A percentile compares a stretch with the other conserved stretches of the same genome.
phyloP scores from a whole-genome alignment of 2,797 vertebrate species.

The Peromyscus melanophrys region DNA sequence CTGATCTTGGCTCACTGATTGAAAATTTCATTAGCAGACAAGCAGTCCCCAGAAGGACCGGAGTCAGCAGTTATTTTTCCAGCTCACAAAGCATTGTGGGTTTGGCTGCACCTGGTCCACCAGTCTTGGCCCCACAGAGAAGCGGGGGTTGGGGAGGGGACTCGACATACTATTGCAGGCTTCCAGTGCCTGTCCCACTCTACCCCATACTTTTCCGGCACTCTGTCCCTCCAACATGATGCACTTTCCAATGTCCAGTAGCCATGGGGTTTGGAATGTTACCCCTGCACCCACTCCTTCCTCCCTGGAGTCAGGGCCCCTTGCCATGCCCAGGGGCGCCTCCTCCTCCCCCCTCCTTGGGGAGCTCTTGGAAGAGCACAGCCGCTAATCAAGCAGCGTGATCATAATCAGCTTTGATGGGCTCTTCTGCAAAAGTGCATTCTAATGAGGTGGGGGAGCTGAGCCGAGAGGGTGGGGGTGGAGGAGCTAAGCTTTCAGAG shows the following conservation, averaged over 20 bases:
- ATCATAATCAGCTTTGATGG: slow-evolving; percentile 87
- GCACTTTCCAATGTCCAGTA: background rate
- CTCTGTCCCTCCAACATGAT: background rate
- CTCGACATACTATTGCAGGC: background rate
- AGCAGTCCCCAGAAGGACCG: slow-evolving; percentile 61
- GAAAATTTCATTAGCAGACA: slow-evolving; percentile 71
- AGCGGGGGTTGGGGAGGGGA: background rate
- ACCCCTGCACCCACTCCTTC: background rate
- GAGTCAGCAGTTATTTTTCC: slow-evolving; percentile 66
- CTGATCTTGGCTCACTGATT: slow-evolving; percentile 63
- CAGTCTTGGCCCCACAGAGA: background rate
- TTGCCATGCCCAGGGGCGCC: background rate
- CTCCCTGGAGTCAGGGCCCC: background rate
- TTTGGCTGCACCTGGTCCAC: background rate
- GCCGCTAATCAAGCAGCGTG: slow-evolving; percentile 86
- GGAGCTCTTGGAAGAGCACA: slow-evolving; percentile 75
- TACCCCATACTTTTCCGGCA: background rate
- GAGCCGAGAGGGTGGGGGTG: slow-evolving; percentile 35
- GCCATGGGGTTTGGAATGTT: background rate
- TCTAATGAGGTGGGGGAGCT: slow-evolving; percentile 86
- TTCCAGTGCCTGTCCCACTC: background rate
- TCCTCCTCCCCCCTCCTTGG: slow-evolving; percentile 33
- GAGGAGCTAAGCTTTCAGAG: slow-evolving; percentile 24
- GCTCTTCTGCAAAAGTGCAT: slow-evolving; percentile 84
- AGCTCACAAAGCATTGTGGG: slow-evolving; percentile 23